Conservation (phyloP, 2,797 vertebrate species). For the Falco rusticolus region DNA sequence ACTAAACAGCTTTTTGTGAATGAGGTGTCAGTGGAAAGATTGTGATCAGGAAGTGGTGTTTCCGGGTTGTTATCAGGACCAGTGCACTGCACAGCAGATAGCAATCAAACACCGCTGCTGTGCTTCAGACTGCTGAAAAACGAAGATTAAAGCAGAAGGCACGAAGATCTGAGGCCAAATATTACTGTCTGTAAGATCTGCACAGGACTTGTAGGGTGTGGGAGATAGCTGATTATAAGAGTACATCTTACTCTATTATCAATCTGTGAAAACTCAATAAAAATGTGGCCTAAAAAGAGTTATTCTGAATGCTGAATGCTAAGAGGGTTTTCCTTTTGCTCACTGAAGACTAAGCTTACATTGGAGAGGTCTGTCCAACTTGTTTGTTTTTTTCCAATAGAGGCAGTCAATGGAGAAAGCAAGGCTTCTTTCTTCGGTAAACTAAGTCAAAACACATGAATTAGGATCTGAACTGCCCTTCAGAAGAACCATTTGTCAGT, state of each 20-base stretch:
- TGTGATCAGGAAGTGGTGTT: neutral
- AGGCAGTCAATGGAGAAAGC: neutral
- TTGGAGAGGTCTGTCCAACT: neutral
- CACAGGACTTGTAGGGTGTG: neutral
- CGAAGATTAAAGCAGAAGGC: neutral
- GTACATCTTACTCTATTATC: neutral
- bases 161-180: neutral
- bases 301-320: neutral
- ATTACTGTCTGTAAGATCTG: neutral
- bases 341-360: neutral
- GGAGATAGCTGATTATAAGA: neutral
- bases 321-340: neutral
- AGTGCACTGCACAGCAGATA: neutral
- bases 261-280: neutral
- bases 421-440: neutral
- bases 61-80: neutral
- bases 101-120: neutral
- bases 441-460: neutral
- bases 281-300: neutral
- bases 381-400: neutral
- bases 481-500: constrained; percentile 4
- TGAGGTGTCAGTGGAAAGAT: neutral
- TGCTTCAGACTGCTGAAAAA: neutral
- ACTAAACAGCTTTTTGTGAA: neutral
- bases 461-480: neutral